These are phyloP conservation scores for Jordanella pulchra DNA, from an alignment of 2,797 vertebrate genomes.

Conservation along the genomic window DNA sequence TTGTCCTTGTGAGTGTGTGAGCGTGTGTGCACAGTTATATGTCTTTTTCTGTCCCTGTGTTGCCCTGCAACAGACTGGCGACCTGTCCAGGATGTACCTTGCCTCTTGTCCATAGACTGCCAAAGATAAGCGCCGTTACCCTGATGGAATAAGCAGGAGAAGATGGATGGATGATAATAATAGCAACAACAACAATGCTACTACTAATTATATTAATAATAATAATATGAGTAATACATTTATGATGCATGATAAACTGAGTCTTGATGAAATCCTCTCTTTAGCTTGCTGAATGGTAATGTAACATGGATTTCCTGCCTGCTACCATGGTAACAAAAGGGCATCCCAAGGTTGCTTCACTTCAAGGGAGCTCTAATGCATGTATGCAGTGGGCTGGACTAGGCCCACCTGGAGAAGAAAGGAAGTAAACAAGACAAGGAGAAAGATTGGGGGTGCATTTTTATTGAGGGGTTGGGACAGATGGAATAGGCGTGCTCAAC, in stretches of 20 bases:
- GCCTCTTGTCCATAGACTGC: no score
- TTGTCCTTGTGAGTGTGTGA: no score
- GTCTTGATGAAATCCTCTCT: conserved; percentile 60
- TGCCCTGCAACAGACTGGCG: no score
- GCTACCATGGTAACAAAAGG: conserved; percentile 76
- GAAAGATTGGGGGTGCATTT: conserved; percentile 11
- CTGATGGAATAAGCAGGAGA: no score
- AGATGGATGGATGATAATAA: no score
- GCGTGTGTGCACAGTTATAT: no score
- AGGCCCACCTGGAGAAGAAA: conserved; percentile 75
- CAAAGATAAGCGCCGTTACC: no score
- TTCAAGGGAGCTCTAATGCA: conserved; percentile 70
- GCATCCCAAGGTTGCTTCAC: conserved; percentile 70
- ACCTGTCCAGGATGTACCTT: no score
- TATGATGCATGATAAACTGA: conserved; percentile 70
- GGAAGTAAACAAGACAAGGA: conserved; percentile 39
- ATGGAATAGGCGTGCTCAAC: conserved; percentile 69
- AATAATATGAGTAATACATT: conserved; percentile 51
- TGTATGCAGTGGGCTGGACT: conserved; percentile 62
- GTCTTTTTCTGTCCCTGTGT: no score
- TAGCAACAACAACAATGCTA: no score
- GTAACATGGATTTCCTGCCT: conserved; percentile 39
- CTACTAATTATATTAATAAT: no score
- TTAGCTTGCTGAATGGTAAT: conserved; percentile 64
- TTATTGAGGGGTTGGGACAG: conserved; percentile 52